Conservation (phyloP, 2,888 invertebrate genomes). For the Acrobeloides nanus region DNA sequence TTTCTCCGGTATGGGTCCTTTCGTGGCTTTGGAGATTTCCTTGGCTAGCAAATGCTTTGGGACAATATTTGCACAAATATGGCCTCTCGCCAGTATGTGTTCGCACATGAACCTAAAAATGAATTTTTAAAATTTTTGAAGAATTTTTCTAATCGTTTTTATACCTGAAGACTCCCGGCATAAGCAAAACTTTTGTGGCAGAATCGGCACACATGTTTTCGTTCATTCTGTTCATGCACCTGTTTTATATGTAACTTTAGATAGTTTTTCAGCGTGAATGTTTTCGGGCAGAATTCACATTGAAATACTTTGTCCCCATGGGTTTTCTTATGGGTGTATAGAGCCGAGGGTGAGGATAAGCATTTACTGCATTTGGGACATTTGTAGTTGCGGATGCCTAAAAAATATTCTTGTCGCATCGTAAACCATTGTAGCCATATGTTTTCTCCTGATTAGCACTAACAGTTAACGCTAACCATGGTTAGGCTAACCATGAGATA, state of each 20-base stretch:
- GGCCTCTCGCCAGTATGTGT: constrained; percentile 53
- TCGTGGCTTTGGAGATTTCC: constrained; percentile 53
- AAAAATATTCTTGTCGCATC: background rate
- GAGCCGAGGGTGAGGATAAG: constrained; percentile 52
- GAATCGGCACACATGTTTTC: constrained; percentile 44
- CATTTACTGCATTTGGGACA: constrained; percentile 51
- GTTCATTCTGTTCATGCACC: constrained; percentile 50
- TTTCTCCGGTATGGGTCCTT: constrained; percentile 50
- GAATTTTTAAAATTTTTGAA: background rate
- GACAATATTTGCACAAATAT: constrained; percentile 45
- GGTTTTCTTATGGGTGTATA: constrained; percentile 54
- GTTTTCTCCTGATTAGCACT: too few relatives aligned
- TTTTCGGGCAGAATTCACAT: constrained; percentile 50
- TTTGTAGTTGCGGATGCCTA: constrained; percentile 50
- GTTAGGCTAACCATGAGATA: too few relatives aligned
- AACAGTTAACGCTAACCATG: too few relatives aligned
- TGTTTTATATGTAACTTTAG: constrained; percentile 52
- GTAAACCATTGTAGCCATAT: too few relatives aligned
- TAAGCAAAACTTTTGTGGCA: constrained; percentile 52
- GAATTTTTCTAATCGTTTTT: background rate
- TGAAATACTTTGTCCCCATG: constrained; percentile 52
- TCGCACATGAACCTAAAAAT: constrained; percentile 45
- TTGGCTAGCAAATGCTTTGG: constrained; percentile 52
- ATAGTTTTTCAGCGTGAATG: constrained; percentile 53
- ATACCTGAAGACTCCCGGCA: constrained; percentile 51